Conservation (phyloP, 2,888 invertebrate genomes). For the Arctia plantaginis region DNA sequence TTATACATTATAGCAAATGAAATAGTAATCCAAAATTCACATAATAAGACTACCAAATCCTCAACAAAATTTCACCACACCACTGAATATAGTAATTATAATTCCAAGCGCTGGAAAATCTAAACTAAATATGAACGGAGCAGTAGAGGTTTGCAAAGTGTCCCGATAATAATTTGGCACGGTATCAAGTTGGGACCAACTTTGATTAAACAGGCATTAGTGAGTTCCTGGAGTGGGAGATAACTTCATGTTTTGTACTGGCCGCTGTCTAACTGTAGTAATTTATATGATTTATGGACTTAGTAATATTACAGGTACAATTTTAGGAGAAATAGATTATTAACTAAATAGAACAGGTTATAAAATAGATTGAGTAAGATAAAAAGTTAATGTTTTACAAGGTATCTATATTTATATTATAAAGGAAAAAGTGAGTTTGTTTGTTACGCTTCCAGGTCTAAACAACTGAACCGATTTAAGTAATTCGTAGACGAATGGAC, state of each 20-base stretch:
- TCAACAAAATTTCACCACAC: slow-evolving; percentile 3
- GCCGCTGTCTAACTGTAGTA: slow-evolving; percentile 29
- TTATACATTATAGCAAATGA: not conserved
- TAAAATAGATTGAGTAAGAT: not conserved
- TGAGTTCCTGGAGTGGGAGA: slow-evolving; percentile 35
- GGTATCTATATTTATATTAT: no score
- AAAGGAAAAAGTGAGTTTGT: no score
- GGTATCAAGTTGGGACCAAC: slow-evolving; percentile 48
- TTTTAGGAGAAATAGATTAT: not conserved
- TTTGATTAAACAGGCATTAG: slow-evolving; percentile 63
- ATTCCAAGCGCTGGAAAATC: slow-evolving; percentile 17
- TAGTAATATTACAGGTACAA: slow-evolving; percentile 2
- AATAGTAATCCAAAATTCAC: not conserved
- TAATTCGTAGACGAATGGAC: no score
- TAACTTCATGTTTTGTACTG: slow-evolving; percentile 37
- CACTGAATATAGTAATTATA: slow-evolving; percentile 13
- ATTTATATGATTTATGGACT: slow-evolving; percentile 23
- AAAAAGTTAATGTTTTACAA: not conserved
- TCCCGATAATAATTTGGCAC: slow-evolving; percentile 54
- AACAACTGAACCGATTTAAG: no score
- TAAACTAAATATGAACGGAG: slow-evolving; percentile 20
- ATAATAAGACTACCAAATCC: not conserved
- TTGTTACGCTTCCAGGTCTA: no score
- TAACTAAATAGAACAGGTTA: not conserved
- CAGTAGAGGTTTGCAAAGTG: slow-evolving; percentile 19